Conservation (phyloP, 2,797 vertebrate genomes). For the Danio choprae region DNA sequence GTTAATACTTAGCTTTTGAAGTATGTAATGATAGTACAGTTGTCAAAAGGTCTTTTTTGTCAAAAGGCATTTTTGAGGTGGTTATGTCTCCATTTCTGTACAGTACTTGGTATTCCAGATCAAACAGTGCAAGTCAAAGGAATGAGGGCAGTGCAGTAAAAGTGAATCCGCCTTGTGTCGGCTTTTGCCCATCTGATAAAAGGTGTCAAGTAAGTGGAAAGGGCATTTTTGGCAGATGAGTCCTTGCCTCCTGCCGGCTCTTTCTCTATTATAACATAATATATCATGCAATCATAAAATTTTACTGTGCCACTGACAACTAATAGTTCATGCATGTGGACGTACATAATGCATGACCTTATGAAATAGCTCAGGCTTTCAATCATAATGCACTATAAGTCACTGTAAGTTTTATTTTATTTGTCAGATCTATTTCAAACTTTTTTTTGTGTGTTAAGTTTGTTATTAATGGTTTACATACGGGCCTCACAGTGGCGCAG, state of each 20-base stretch:
- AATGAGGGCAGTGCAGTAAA: background rate
- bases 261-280: background rate
- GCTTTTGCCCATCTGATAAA: conserved; percentile 10
- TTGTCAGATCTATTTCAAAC: too few species aligned
- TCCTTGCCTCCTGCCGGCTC: conserved; percentile 52
- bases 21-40: background rate
- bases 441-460: too few species aligned
- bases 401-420: conserved; percentile 20
- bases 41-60: background rate
- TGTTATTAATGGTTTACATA: too few species aligned
- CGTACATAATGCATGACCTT: conserved; percentile 51
- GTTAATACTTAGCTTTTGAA: too few species aligned
- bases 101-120: conserved; percentile 26
- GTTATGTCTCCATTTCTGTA: background rate
- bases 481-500: too few species aligned
- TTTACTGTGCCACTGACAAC: conserved; percentile 11
- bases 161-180: background rate
- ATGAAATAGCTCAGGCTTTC: conserved; percentile 12
- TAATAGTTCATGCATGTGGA: conserved; percentile 36
- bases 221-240: conserved; percentile 41
- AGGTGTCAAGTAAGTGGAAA: conserved; percentile 35
- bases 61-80: background rate
- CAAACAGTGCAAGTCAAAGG: conserved; percentile 7
- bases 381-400: background rate
- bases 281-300: conserved; percentile 40